Percentiles rank a stretch among this genome's conserved stretches.
phyloP scores from a whole-genome alignment of 1,140 invertebrate species.

The Pissodes strobi region DNA sequence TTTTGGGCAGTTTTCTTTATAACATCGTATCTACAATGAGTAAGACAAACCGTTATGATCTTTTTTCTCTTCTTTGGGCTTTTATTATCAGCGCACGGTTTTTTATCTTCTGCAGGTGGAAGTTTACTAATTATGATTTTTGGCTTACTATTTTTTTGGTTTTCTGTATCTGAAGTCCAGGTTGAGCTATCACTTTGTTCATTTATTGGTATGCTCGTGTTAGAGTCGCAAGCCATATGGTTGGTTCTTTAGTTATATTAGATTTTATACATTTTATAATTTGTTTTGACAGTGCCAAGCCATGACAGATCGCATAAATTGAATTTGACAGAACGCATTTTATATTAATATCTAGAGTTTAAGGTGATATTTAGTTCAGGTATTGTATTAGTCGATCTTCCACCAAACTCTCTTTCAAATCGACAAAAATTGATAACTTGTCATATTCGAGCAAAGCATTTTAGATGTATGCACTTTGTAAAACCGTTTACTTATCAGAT shows the following conservation, averaged over 20 bases:
- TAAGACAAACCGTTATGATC: constrained; percentile 66
- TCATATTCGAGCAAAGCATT: too few relatives aligned
- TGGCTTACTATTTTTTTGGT: constrained; percentile 2
- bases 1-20: constrained; percentile 70
- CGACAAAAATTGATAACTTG: too few relatives aligned
- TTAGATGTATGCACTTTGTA: too few relatives aligned
- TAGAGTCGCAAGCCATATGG: constrained; percentile 40
- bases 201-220: constrained; percentile 38
- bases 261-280: constrained; percentile 26
- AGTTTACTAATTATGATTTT: constrained; percentile 25
- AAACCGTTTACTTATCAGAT: too few relatives aligned
- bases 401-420: too few relatives aligned
- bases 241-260: not conserved
- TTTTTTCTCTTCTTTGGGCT: constrained; percentile 40
- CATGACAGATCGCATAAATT: too few relatives aligned
- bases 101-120: constrained; percentile 6
- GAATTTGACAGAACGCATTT: too few relatives aligned
- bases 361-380: too few relatives aligned
- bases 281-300: constrained; percentile 15
- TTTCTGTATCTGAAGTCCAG: constrained; percentile 39
- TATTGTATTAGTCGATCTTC: too few relatives aligned
- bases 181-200: constrained; percentile 39
- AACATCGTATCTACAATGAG: constrained; percentile 75
- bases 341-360: too few relatives aligned
- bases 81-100: constrained; percentile 3